Conservation (phyloP, 2,113 vertebrate genomes). For the Ranitomeya imitator region DNA sequence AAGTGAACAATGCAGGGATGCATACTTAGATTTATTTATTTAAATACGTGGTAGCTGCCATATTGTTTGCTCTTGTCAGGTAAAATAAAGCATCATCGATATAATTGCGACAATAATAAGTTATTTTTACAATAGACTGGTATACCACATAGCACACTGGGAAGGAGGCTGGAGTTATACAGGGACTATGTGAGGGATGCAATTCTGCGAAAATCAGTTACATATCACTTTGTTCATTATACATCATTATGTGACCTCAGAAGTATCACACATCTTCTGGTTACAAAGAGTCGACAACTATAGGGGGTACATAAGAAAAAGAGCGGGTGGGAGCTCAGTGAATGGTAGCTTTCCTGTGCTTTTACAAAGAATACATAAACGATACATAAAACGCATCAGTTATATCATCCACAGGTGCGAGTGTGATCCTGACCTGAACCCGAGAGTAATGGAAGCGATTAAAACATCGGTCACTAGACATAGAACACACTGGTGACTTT, state of each 20-base stretch:
- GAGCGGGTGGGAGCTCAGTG: background rate
- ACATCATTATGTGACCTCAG: background rate
- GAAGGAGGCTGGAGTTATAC: background rate
- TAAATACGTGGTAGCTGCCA: background rate
- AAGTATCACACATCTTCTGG: background rate
- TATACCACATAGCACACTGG: background rate
- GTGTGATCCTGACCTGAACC: background rate
- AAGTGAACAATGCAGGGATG: constrained; percentile 6
- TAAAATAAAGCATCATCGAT: background rate
- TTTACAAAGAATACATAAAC: background rate
- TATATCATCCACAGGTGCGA: background rate
- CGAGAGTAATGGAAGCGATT: background rate
- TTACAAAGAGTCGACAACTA: background rate
- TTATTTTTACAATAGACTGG: constrained; percentile 1
- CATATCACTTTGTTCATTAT: background rate
- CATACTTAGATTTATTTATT: constrained; percentile 7
- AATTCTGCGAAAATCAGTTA: background rate
- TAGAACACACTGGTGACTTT: background rate
- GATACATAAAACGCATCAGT: constrained; percentile 4
- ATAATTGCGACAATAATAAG: background rate
- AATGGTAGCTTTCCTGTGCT: background rate
- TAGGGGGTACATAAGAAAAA: background rate
- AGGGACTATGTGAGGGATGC: background rate
- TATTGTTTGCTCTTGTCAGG: background rate
- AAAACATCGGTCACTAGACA: background rate